Conservation (phyloP, 2,888 invertebrate species). For the Apoderus coryli region DNA sequence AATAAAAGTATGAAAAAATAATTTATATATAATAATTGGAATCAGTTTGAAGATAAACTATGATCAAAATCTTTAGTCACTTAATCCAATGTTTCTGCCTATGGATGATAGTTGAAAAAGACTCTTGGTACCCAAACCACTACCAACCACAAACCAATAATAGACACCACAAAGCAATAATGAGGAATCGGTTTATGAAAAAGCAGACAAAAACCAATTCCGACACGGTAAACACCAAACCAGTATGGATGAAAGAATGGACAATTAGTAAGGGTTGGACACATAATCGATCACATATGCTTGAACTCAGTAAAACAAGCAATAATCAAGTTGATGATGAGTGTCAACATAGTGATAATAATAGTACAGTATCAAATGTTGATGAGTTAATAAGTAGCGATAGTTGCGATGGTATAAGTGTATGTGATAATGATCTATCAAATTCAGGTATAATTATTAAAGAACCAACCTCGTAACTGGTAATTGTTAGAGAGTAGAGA, state of each 20-base stretch:
- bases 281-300: conserved; percentile 29
- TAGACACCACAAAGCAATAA: conserved; percentile 12
- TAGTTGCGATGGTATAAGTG: too few relatives aligned
- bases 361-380: conserved; percentile 27
- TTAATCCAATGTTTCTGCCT: conserved; percentile 26
- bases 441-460: too few relatives aligned
- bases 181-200: conserved; percentile 16
- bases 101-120: conserved; percentile 26
- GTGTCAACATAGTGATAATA: not conserved
- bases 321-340: conserved; percentile 8
- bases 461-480: too few relatives aligned
- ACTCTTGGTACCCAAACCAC: conserved; percentile 26
- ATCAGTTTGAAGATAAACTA: too few relatives aligned
- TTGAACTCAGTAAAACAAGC: conserved; percentile 20
- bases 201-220: conserved; percentile 12
- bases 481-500: too few relatives aligned
- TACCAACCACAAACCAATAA: conserved; percentile 1
- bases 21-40: too few relatives aligned
- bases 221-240: conserved; percentile 15
- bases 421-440: too few relatives aligned
- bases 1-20: too few relatives aligned
- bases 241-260: conserved; percentile 33
- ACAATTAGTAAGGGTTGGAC: conserved; percentile 35
- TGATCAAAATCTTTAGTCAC: too few relatives aligned
- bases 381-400: too few relatives aligned